phyloP scores from a whole-genome alignment of 2,888 invertebrate genomes.

The Campaea margaritaria region DNA sequence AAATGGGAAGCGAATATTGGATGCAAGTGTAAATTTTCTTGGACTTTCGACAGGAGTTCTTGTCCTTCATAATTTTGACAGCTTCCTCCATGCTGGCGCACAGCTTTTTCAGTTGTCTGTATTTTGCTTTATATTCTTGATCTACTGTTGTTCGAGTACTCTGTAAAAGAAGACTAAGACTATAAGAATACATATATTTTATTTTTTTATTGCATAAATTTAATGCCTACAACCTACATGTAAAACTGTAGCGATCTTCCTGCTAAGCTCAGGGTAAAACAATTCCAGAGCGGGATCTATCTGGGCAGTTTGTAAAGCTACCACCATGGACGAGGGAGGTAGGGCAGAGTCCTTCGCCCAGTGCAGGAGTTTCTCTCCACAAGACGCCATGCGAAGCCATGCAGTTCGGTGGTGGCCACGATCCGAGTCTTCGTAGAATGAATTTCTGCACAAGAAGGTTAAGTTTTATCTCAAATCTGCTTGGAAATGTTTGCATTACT shows the following conservation, averaged over 20 bases:
- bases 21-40: constrained; percentile 74
- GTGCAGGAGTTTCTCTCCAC: constrained; percentile 56
- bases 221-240: constrained; percentile 51
- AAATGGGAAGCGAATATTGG: constrained; percentile 81
- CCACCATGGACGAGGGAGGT: constrained; percentile 63
- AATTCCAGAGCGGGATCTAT: constrained; percentile 70
- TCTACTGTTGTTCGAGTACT: constrained; percentile 62
- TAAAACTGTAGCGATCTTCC: constrained; percentile 56
- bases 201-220: too few relatives aligned
- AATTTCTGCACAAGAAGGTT: constrained; percentile 60
- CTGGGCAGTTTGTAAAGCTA: constrained; percentile 65
- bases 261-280: constrained; percentile 63
- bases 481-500: neutral
- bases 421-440: constrained; percentile 57
- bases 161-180: constrained; percentile 51
- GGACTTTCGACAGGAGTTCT: constrained; percentile 55
- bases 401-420: constrained; percentile 60
- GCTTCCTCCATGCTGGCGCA: constrained; percentile 70
- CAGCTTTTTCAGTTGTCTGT: constrained; percentile 67
- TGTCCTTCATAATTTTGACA: constrained; percentile 68
- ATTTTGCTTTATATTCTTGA: constrained; percentile 74
- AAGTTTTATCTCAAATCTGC: too few relatives aligned
- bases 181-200: neutral
- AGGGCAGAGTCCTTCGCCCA: constrained; percentile 69
- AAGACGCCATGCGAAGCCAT: constrained; percentile 65